Evolutionary conservation across 2,113 vertebrate species (phyloP).

Genomic region (Alaudala cheleensis): DNA sequence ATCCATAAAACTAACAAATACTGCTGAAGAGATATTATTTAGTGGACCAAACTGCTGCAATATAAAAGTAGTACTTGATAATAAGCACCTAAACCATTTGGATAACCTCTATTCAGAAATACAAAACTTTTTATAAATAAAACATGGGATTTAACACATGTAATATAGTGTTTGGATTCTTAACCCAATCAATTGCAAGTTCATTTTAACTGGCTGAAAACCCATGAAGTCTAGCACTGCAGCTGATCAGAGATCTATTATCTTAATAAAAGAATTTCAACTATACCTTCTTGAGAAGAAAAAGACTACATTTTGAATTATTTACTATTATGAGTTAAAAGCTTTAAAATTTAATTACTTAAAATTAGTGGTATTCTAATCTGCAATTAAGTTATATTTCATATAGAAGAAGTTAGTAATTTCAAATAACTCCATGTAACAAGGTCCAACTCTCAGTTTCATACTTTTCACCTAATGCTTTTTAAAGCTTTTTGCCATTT

Average conservation of each 20-base stretch:
- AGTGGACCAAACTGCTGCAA: not conserved
- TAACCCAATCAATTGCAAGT: not conserved
- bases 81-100: not conserved
- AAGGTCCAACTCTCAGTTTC: not conserved
- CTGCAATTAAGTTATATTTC: not conserved
- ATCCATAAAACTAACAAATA: not conserved
- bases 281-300: not conserved
- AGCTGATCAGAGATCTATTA: not conserved
- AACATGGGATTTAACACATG: not conserved
- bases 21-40: not conserved
- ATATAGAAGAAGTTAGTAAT: not conserved
- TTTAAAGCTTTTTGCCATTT: not conserved
- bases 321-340: not conserved
- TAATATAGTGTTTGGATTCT: not conserved
- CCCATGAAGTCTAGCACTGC: not conserved
- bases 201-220: not conserved
- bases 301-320: not conserved
- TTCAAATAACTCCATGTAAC: not conserved
- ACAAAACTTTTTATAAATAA: not conserved
- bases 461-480: not conserved
- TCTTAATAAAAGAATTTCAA: not conserved
- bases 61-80: not conserved
- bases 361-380: not conserved
- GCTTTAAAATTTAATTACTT: not conserved
- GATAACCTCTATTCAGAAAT: not conserved